Evolutionary conservation across 2,888 invertebrate genomes (phyloP).

Genomic region (Euplagia quadripunctaria): DNA sequence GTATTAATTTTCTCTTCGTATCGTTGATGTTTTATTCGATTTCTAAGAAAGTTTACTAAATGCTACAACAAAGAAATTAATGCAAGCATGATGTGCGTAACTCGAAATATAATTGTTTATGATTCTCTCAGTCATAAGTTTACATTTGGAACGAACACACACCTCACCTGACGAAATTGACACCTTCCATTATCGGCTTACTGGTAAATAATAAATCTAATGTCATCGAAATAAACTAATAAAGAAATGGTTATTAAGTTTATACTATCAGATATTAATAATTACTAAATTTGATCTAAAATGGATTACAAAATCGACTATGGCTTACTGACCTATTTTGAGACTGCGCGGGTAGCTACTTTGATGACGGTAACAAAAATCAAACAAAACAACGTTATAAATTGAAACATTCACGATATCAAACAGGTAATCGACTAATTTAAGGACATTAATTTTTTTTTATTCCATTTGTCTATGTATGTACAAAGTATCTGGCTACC

Average conservation of each 20-base stretch:
- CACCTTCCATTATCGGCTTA: neutral
- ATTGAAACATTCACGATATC: neutral
- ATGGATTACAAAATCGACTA: neutral
- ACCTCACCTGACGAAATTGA: neutral
- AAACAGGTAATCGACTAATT: neutral
- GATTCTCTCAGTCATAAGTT: neutral
- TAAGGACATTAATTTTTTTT: neutral
- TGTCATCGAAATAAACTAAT: neutral
- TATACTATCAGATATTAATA: neutral
- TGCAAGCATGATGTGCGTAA: neutral
- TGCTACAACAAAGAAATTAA: neutral
- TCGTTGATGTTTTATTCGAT: conserved; percentile 5
- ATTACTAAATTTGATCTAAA: no score
- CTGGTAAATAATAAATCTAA: neutral
- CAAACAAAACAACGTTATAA: neutral
- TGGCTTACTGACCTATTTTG: neutral
- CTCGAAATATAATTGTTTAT: neutral
- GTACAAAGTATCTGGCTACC: no score
- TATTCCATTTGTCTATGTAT: neutral
- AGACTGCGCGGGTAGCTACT: neutral
- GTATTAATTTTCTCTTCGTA: conserved; percentile 25
- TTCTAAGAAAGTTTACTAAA: neutral
- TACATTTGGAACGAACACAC: neutral
- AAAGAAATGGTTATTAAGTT: neutral
- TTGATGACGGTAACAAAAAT: neutral